phyloP scores from a whole-genome alignment of 2,888 invertebrate genomes.

The Diaprepes abbreviatus region DNA sequence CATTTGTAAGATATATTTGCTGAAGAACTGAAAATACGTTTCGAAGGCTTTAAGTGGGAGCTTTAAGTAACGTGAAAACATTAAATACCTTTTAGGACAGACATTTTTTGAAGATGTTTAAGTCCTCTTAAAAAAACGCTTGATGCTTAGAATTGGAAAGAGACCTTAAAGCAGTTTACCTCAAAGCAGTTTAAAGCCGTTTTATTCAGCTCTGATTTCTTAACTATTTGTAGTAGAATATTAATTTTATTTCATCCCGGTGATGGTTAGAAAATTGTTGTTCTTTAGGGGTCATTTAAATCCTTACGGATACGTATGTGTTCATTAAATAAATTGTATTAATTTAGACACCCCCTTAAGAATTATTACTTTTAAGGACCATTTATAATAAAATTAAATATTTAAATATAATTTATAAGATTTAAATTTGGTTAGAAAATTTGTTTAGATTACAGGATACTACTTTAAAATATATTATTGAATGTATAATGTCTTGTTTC shows the following conservation, averaged over 20 bases:
- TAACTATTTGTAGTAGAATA: neutral
- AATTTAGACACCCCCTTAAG: neutral
- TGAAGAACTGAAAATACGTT: too few species aligned
- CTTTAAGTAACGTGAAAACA: too few species aligned
- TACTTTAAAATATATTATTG: neutral
- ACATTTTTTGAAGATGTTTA: too few species aligned
- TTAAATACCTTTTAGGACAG: too few species aligned
- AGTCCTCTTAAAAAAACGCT: too few species aligned
- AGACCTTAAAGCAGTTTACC: too few species aligned
- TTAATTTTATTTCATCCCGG: neutral
- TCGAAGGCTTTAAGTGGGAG: too few species aligned
- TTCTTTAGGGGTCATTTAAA: neutral
- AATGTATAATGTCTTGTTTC: too few species aligned
- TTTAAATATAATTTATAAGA: conserved; percentile 1
- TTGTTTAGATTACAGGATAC: neutral
- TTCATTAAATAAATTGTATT: conserved; percentile 17
- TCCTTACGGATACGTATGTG: conserved; percentile 9
- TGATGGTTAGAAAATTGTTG: neutral
- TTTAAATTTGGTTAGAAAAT: neutral
- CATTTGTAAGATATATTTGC: too few species aligned
- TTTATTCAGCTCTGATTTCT: too few species aligned
- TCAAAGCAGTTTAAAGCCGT: too few species aligned
- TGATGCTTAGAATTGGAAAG: too few species aligned
- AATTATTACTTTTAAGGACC: conserved; percentile 1
- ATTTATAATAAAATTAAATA: conserved; percentile 7